phyloP scores from a whole-genome alignment of 2,113 vertebrate species.

The Mormyrus lacerda region DNA sequence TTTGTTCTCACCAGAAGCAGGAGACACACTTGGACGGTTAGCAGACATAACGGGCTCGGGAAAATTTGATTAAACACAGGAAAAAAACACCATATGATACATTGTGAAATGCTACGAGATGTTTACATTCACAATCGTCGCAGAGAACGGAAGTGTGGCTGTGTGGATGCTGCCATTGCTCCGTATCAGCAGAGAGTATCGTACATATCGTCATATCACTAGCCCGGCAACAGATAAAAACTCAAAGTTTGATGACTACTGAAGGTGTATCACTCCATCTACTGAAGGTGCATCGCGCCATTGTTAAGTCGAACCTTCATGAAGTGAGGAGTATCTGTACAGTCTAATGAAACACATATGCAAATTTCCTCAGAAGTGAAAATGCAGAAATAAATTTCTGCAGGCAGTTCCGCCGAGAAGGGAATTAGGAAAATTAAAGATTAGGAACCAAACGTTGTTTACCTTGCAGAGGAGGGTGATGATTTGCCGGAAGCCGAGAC shows the following conservation, averaged over 20 bases:
- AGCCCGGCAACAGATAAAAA: neutral
- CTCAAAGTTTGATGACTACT: neutral
- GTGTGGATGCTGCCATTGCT: neutral
- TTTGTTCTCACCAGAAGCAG: neutral
- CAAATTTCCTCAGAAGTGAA: conserved; percentile 12
- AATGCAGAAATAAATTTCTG: conserved; percentile 20
- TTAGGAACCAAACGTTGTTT: conserved; percentile 40
- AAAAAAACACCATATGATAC: neutral
- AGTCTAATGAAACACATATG: conserved; percentile 39
- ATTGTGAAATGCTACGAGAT: neutral
- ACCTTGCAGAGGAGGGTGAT: conserved; percentile 79
- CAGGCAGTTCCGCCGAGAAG: neutral
- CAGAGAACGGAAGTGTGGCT: neutral
- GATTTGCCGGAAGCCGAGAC: conserved; percentile 76
- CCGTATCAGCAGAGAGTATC: neutral
- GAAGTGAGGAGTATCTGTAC: neutral
- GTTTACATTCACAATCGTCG: neutral
- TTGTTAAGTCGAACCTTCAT: neutral
- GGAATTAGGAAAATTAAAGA: conserved; percentile 6
- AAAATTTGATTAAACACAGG: neutral
- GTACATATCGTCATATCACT: neutral
- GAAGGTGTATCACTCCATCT: too few species aligned
- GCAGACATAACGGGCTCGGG: neutral
- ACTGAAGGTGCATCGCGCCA: too few species aligned
- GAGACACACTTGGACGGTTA: neutral